Evolutionary conservation across 2,113 vertebrate species (phyloP), one percentile per base, ranked within the genome.

Genomic region (Martes martes): DNA sequence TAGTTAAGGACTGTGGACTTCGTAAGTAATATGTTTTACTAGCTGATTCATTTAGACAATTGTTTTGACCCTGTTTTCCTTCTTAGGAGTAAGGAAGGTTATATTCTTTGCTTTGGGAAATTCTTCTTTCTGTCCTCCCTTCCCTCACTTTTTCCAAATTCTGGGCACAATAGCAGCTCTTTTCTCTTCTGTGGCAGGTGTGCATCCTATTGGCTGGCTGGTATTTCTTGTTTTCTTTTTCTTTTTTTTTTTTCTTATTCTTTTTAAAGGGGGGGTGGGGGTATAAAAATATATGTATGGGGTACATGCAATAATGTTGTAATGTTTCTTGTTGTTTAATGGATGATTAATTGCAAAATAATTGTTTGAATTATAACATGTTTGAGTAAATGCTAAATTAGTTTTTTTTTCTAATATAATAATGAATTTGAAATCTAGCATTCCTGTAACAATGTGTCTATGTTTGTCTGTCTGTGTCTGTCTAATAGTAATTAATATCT

Each of bases 171-270:
- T 82, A 98, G 98, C 98, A 98, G 85, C 98, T 99, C 95, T 97
- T 57, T 96, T 98, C 96, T 97, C 97, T 96, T 97, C 98, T 61
- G 1, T 98, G 96, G 97, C 97, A 99, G 98, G 98, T 98, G 98
- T 98, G 97, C 98, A 78, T 99, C 98, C 98, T 97, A 98, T 95
- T 98, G 98, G 98, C 99, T 99, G 98, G 98, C 98, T 98, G 98
- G 98, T 98, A 94, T 98, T 97, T 99, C 98, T 98, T 98, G 96
- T 95, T 97, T 97, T 92, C 63, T 61, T 96, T 95, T 95, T 42
- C 39, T 42, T 42, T 65, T 15, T 50, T 45, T 45, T 45, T 81
- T 80, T n/a, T 18, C 95, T 98, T 97, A 96, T 80, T 95, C 94
- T 93, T 98, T 98, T 98, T 96, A 82, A 97, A 63, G 94, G 97